These are phyloP conservation scores for Palythoa grandiflora DNA, from an alignment of 92 coral and sea anemone genomes.

Conservation along the genomic window DNA sequence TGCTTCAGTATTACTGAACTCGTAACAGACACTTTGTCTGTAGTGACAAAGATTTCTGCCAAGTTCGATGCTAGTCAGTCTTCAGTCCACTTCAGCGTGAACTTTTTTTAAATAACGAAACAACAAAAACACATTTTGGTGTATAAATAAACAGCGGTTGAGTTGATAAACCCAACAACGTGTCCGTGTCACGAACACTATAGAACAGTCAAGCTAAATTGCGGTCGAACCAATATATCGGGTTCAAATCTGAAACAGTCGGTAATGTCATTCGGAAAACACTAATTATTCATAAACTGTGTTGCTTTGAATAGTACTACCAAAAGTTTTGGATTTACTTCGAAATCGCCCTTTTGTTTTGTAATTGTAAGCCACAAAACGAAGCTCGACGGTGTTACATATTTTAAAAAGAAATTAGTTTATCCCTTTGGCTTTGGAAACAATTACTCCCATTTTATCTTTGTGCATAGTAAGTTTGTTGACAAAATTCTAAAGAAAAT, in stretches of 20 bases:
- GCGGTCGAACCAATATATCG: not conserved
- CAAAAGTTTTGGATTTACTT: too few species aligned
- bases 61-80: not conserved
- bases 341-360: not conserved
- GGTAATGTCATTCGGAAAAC: not conserved
- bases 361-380: not conserved
- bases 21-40: conserved; percentile 5
- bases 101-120: not conserved
- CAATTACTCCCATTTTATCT: not conserved
- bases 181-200: too few species aligned
- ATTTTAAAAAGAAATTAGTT: not conserved
- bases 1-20: not conserved
- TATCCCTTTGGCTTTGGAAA: not conserved
- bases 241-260: not conserved
- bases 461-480: not conserved
- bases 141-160: not conserved
- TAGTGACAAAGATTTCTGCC: conserved; percentile 1
- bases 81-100: not conserved
- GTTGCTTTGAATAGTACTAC: not conserved
- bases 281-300: not conserved
- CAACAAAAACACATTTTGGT: not conserved
- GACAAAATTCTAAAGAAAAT: too few species aligned
- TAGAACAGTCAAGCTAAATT: too few species aligned
- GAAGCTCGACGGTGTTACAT: not conserved
- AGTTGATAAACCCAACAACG: not conserved